Evolutionary conservation across 2,113 vertebrate genomes (phyloP), one percentile per base, ranked within the genome.

Genomic region (Nibea albiflora): DNA sequence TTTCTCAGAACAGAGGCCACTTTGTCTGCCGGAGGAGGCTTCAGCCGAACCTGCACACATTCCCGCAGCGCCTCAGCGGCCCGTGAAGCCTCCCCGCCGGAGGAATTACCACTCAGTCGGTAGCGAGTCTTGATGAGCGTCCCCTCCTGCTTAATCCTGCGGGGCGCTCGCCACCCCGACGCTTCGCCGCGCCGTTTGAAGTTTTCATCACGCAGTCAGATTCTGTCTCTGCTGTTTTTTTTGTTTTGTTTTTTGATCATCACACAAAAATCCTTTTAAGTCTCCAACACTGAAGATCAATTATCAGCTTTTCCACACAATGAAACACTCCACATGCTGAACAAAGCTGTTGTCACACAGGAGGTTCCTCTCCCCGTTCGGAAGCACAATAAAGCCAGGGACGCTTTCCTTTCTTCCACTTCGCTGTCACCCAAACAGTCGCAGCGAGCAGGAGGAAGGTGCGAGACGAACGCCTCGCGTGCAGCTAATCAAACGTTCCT

Each of bases 261-360:
- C 71, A 78, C 81, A 90, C 77, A 88, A 82, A 88, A 90, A 84
- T 42, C 76, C 80, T 89, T 90, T 90, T 58, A 87, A 86, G 76
- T 83, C 83, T 84, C 62, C 19, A 9, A 67, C 73, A 56, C 85
- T 85, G 85, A 81, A 80, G 85, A 93, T 88, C 91, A 94, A 88
- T 94, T 92, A 94, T 92, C 90, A 86, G 85, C 91, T 90, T 88
- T 85, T 83, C 82, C 11, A 71, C 22, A 88, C 85, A 85, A 89
- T 84, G 71, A 81, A 88, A 75, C 70, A 35, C 63, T 73, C 86
- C 85, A 76, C 89, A 86, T 88, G 89, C 80, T 16, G 67, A 85
- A 90, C 83, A 82, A 88, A 89, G 85, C 87, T 49, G 88, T 60
- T 84, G 75, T 73, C 81, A 56, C 79, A 72, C 47, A 17, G 66